Evolutionary conservation across 2,888 invertebrate genomes (phyloP).

Genomic region (Tiliacea aurago): DNA sequence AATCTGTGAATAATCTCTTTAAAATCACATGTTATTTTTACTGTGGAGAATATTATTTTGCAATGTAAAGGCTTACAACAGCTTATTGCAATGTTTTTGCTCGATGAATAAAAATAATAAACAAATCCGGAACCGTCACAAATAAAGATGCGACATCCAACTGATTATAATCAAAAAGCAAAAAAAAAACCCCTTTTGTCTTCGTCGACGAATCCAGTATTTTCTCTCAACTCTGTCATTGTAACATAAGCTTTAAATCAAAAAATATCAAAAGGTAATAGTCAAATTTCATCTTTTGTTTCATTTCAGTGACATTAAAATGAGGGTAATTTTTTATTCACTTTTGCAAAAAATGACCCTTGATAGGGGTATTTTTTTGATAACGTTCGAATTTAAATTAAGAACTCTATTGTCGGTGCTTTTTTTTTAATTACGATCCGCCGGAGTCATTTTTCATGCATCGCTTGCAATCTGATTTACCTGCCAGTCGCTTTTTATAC

Average conservation of each 20-base stretch:
- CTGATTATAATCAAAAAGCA: conserved; percentile 77
- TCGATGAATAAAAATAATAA: conserved; percentile 54
- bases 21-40: neutral
- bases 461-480: conserved; percentile 89
- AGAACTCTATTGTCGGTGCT: conserved; percentile 81
- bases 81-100: conserved; percentile 16
- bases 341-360: conserved; percentile 63
- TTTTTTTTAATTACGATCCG: conserved; percentile 86
- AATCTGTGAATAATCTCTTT: neutral
- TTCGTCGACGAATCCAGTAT: conserved; percentile 67
- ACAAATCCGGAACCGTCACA: conserved; percentile 43
- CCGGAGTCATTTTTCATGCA: conserved; percentile 90
- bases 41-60: neutral
- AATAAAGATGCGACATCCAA: conserved; percentile 53
- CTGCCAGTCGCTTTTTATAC: conserved; percentile 78
- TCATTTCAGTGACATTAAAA: conserved; percentile 82
- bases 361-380: conserved; percentile 73
- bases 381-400: conserved; percentile 85
- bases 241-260: conserved; percentile 85
- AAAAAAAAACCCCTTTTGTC: conserved; percentile 75
- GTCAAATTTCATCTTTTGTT: conserved; percentile 88
- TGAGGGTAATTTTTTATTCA: conserved; percentile 73
- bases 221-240: conserved; percentile 79
- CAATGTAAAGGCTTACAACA: conserved; percentile 7
- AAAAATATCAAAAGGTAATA: conserved; percentile 82